Conservation (phyloP, 2,113 vertebrate species). For the Petaurus breviceps region DNA sequence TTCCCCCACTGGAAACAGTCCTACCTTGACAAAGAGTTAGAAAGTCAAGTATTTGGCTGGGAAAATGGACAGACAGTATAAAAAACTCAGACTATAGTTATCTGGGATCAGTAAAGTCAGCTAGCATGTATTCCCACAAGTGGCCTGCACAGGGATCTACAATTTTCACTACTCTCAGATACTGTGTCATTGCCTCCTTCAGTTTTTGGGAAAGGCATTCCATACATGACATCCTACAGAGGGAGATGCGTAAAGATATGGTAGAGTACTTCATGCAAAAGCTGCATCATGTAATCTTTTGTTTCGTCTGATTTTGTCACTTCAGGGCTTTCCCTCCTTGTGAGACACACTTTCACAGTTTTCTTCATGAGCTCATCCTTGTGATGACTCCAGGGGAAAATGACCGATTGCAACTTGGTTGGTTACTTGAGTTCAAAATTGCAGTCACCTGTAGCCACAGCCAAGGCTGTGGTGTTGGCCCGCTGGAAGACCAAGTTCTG, state of each 20-base stretch:
- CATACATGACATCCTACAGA: conserved; percentile 98
- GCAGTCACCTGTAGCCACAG: background rate
- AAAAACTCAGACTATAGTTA: conserved; percentile 82
- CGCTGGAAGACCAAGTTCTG: background rate
- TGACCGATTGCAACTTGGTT: conserved; percentile 40
- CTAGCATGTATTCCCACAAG: conserved; percentile 99
- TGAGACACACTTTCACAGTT: conserved; percentile 84
- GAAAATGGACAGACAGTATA: no score
- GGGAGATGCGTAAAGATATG: conserved; percentile 98
- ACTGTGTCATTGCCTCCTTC: conserved; percentile 94
- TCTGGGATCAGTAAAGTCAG: conserved; percentile 97
- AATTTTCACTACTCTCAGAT: conserved; percentile 94
- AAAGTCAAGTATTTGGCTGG: no score
- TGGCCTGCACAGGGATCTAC: conserved; percentile 96
- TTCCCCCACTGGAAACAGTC: no score
- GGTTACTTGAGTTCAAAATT: conserved; percentile 44
- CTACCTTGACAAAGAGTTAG: no score
- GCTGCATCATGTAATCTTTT: conserved; percentile 95
- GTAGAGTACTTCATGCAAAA: conserved; percentile 95
- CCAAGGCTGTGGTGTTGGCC: background rate
- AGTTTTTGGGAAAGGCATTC: conserved; percentile 96
- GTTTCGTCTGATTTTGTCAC: conserved; percentile 83
- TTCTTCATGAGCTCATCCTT: conserved; percentile 92
- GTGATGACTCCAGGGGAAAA: conserved; percentile 56
- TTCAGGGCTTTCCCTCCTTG: conserved; percentile 71